A percentile compares a stretch with the other conserved stretches of the same genome.
These are phyloP conservation scores for Nomada ferruginata DNA, from an alignment of 2,888 invertebrate species.

Conservation along the genomic window DNA sequence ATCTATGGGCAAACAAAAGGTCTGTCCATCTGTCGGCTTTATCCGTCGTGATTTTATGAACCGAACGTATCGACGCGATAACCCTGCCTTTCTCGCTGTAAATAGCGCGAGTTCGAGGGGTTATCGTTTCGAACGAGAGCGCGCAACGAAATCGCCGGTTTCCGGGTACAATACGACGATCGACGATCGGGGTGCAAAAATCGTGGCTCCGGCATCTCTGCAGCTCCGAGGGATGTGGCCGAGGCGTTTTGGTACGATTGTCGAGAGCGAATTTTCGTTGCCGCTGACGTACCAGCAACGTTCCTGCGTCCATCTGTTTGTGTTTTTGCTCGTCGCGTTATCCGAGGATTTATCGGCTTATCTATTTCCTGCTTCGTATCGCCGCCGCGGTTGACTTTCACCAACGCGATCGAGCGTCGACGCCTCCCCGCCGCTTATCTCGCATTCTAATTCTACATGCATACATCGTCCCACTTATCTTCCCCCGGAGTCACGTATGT, in stretches of 20 bases:
- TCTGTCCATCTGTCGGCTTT: slow-evolving; percentile 35
- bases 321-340: slow-evolving; percentile 21
- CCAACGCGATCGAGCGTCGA: slow-evolving; percentile 33
- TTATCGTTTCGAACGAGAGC: slow-evolving; percentile 52
- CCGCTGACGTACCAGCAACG: not conserved
- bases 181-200: slow-evolving; percentile 38
- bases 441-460: slow-evolving; percentile 31
- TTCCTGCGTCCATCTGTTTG: not conserved
- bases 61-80: slow-evolving; percentile 63
- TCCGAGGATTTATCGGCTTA: slow-evolving; percentile 46
- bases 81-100: slow-evolving; percentile 54
- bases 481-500: not conserved
- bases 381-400: slow-evolving; percentile 46
- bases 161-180: slow-evolving; percentile 61
- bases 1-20: not conserved
- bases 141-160: slow-evolving; percentile 54
- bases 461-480: slow-evolving; percentile 19
- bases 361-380: slow-evolving; percentile 48
- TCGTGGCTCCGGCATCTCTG: not conserved
- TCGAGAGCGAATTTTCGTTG: not conserved
- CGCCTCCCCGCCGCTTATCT: slow-evolving; percentile 29
- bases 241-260: too few relatives aligned
- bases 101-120: slow-evolving; percentile 48
- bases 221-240: not conserved
- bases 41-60: slow-evolving; percentile 42